A percentile compares a stretch with the other conserved stretches of the same genome.
phyloP scores from a whole-genome alignment of 2,888 invertebrate species.

The Slavum lentiscoides region DNA sequence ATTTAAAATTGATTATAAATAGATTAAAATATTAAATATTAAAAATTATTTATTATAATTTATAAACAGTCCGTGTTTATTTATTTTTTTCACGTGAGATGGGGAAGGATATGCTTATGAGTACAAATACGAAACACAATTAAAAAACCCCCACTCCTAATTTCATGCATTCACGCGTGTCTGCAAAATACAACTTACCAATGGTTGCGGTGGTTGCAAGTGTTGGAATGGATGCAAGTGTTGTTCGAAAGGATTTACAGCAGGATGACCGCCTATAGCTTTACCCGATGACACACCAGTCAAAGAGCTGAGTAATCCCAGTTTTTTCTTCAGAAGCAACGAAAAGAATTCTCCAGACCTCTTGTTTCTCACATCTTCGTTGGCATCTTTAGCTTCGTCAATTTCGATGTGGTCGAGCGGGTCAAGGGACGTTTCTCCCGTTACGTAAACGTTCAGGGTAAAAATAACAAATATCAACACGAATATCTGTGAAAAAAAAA shows the following conservation, averaged over 20 bases:
- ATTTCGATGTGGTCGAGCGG: not conserved
- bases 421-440: conserved; percentile 23
- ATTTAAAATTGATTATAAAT: too few species aligned
- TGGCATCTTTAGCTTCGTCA: not conserved
- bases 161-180: too few species aligned
- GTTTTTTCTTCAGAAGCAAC: conserved; percentile 54
- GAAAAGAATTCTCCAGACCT: conserved; percentile 56
- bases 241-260: conserved; percentile 17
- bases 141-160: too few species aligned
- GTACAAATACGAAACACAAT: too few species aligned
- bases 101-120: too few species aligned
- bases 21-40: too few species aligned
- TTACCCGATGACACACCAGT: conserved; percentile 52
- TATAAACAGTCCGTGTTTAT: too few species aligned
- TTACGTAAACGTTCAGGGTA: conserved; percentile 7
- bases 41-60: too few species aligned
- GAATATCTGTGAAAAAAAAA: conserved; percentile 21
- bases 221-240: conserved; percentile 37
- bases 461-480: conserved; percentile 21
- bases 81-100: too few species aligned
- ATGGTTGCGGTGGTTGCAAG: not conserved
- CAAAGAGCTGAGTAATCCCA: conserved; percentile 54
- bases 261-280: conserved; percentile 23
- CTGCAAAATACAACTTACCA: conserved; percentile 26
- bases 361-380: conserved; percentile 57